phyloP scores from a whole-genome alignment of 2,888 invertebrate genomes.

The Ormyrus rosae region DNA sequence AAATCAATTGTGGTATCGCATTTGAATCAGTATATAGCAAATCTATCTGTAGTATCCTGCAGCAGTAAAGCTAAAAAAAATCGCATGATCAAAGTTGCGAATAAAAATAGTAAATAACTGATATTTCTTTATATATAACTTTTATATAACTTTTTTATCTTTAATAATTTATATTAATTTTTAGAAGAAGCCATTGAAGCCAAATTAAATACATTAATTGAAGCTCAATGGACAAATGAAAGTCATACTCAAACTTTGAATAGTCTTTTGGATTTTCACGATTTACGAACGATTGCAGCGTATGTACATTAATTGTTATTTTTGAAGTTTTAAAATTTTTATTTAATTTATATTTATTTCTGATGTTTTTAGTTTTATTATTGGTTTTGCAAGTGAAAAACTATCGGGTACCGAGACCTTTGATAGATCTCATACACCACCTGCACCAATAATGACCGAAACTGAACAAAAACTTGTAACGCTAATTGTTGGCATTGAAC shows the following conservation, averaged over 20 bases:
- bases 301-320: slow-evolving; percentile 57
- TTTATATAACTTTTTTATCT: neutral
- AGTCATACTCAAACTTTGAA: slow-evolving; percentile 62
- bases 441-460: slow-evolving; percentile 76
- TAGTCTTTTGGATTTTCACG: slow-evolving; percentile 59
- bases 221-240: slow-evolving; percentile 63
- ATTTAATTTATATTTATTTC: neutral
- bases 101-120: neutral
- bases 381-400: slow-evolving; percentile 61
- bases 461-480: slow-evolving; percentile 74
- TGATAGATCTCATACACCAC: slow-evolving; percentile 73
- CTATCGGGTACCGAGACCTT: slow-evolving; percentile 64
- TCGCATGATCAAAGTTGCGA: neutral
- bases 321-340: slow-evolving; percentile 13
- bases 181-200: slow-evolving; percentile 62
- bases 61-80: neutral
- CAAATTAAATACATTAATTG: slow-evolving; percentile 62
- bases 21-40: slow-evolving; percentile 31
- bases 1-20: slow-evolving; percentile 19
- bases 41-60: neutral
- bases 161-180: slow-evolving; percentile 19
- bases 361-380: slow-evolving; percentile 62
- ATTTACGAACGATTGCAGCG: slow-evolving; percentile 63
- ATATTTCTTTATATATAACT: slow-evolving; percentile 9
- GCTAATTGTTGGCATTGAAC: slow-evolving; percentile 71